Evolutionary conservation across 53 echinoderm and acorn worm species (phyloP).

Genomic region (Paelopatides confundens): DNA sequence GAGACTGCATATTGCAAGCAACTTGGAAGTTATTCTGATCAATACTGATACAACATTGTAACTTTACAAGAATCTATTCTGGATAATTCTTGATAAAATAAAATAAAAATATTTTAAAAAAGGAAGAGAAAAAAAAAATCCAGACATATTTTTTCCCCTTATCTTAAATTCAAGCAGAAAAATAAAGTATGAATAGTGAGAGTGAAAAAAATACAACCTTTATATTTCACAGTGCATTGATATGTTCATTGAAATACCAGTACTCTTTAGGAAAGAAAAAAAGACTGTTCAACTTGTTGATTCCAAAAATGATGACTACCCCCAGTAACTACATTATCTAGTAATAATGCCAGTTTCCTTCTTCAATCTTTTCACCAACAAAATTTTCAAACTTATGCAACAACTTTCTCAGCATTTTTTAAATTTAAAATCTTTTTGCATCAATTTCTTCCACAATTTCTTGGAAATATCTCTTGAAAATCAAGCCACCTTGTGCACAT

Average conservation of each 20-base stretch:
- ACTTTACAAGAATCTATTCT: neutral
- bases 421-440: neutral
- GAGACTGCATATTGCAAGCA: neutral
- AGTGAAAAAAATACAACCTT: neutral
- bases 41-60: neutral
- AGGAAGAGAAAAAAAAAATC: too few species aligned
- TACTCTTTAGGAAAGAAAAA: neutral
- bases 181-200: neutral
- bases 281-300: neutral
- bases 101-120: too few species aligned
- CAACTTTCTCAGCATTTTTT: slow-evolving; percentile 16
- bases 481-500: neutral
- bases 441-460: slow-evolving; percentile 5
- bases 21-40: neutral
- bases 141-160: too few species aligned
- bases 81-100: neutral
- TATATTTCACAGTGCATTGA: slow-evolving; percentile 10
- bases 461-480: neutral
- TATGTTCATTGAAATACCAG: neutral
- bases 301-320: slow-evolving; percentile 1
- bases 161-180: neutral
- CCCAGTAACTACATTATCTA: neutral
- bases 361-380: slow-evolving; percentile 17
- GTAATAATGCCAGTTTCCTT: neutral
- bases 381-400: slow-evolving; percentile 25